Evolutionary conservation across 2,113 vertebrate genomes (phyloP).

Genomic region (Pachypanchax playfairii): DNA sequence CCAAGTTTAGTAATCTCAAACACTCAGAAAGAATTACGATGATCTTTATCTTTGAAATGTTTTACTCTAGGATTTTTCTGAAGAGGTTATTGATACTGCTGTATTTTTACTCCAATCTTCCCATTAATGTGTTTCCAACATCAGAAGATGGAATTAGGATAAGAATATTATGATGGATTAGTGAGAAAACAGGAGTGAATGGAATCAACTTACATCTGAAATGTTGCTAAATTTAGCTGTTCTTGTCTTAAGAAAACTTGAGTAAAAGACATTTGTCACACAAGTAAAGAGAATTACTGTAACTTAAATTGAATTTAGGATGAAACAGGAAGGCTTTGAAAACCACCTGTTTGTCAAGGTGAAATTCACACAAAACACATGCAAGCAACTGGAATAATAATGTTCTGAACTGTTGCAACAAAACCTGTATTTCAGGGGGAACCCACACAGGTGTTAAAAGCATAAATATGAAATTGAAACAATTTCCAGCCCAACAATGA

Average conservation of each 20-base stretch:
- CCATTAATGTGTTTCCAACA: slow-evolving; percentile 24
- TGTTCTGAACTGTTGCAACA: neutral
- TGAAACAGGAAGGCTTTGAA: neutral
- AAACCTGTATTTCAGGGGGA: slow-evolving; percentile 34
- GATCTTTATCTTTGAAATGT: slow-evolving; percentile 37
- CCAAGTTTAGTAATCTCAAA: slow-evolving; percentile 44
- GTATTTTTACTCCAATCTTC: slow-evolving; percentile 6
- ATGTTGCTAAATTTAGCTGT: slow-evolving; percentile 24
- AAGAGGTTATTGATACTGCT: slow-evolving; percentile 12
- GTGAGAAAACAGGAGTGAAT: slow-evolving; percentile 12
- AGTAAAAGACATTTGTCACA: slow-evolving; percentile 32
- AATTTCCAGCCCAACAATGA: slow-evolving; percentile 11
- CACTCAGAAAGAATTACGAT: slow-evolving; percentile 49
- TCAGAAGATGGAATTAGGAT: slow-evolving; percentile 21
- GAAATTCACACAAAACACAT: neutral
- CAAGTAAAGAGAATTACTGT: slow-evolving; percentile 36
- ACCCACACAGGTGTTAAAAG: slow-evolving; percentile 21
- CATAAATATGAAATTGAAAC: slow-evolving; percentile 21
- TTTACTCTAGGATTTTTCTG: slow-evolving; percentile 27
- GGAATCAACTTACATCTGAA: slow-evolving; percentile 22
- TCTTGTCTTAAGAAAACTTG: slow-evolving; percentile 4
- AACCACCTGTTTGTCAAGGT: slow-evolving; percentile 10
- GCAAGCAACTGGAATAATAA: neutral
- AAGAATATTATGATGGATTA: slow-evolving; percentile 27
- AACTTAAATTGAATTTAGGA: slow-evolving; percentile 20